Percentiles rank a stretch among this genome's conserved stretches.
These are phyloP conservation scores for Sinopyrophorus schimmeli DNA, from an alignment of 2,888 invertebrate genomes.

Conservation along the genomic window DNA sequence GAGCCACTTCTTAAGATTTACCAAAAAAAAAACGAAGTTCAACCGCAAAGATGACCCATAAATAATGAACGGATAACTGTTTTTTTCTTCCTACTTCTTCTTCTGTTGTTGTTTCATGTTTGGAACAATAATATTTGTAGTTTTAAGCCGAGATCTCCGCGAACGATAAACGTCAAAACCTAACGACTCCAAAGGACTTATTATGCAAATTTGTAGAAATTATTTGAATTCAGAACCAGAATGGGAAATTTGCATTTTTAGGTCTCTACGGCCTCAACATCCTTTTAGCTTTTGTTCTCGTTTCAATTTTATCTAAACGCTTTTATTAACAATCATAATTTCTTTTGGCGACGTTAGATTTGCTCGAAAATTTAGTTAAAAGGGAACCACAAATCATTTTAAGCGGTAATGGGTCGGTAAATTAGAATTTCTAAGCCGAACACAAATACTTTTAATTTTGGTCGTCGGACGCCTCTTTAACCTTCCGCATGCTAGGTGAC, in stretches of 20 bases:
- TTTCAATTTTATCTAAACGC: not conserved
- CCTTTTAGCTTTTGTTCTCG: slow-evolving; percentile 7
- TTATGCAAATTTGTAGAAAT: slow-evolving; percentile 18
- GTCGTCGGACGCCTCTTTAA: no score
- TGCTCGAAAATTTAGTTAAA: no score
- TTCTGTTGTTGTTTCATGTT: no score
- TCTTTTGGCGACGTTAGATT: no score
- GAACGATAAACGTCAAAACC: slow-evolving; percentile 14
- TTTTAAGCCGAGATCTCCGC: slow-evolving; percentile 16
- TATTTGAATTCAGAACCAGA: slow-evolving; percentile 12
- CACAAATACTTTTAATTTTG: no score
- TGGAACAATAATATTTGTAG: slow-evolving; percentile 17
- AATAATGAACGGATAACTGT: slow-evolving; percentile 18
- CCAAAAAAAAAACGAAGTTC: slow-evolving; percentile 10
- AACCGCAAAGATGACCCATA: slow-evolving; percentile 21
- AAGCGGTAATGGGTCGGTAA: no score
- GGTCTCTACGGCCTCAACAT: not conserved
- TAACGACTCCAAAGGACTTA: slow-evolving; percentile 8
- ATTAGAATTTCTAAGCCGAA: no score
- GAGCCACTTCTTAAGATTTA: not conserved
- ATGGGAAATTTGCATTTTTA: slow-evolving; percentile 18
- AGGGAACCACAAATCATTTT: no score
- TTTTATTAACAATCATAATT: no score
- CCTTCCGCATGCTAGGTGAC: no score
- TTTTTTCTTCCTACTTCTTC: no score